phyloP scores from a whole-genome alignment of 2,113 vertebrate species.

The Pachyramphus minor region DNA sequence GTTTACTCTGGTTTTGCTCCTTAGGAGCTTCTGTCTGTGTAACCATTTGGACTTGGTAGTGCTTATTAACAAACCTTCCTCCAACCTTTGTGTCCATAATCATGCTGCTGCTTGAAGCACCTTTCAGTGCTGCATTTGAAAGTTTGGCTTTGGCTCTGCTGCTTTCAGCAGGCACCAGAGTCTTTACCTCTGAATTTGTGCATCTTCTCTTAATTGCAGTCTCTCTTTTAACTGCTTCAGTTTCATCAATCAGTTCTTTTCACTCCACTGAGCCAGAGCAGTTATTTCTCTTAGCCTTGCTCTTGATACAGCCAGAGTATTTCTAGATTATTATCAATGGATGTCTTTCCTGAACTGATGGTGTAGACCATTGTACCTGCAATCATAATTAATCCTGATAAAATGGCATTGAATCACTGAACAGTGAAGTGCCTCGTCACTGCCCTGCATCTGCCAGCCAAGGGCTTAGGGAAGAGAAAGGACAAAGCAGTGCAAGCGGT shows the following conservation, averaged over 20 bases:
- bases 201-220: neutral
- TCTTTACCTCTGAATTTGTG: neutral
- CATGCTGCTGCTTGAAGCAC: neutral
- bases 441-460: neutral
- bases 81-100: neutral
- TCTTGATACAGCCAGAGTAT: conserved; percentile 53
- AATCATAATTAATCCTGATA: conserved; percentile 36
- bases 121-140: neutral
- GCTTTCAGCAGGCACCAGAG: neutral
- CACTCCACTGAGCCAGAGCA: conserved; percentile 37
- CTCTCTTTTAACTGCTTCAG: conserved; percentile 35
- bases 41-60: neutral
- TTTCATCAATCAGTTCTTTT: conserved; percentile 51
- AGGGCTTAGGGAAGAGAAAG: neutral
- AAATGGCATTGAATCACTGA: neutral
- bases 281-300: conserved; percentile 65
- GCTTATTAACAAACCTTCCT: neutral
- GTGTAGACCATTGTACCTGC: conserved; percentile 45
- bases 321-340: conserved; percentile 58
- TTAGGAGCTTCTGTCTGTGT: neutral
- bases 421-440: neutral
- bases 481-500: neutral
- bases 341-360: conserved; percentile 53
- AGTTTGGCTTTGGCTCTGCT: neutral
- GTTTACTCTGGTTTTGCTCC: neutral